Evolutionary conservation across 2,113 vertebrate species (phyloP), one percentile per base, ranked within the genome.

Genomic region (Grallaria varia): DNA sequence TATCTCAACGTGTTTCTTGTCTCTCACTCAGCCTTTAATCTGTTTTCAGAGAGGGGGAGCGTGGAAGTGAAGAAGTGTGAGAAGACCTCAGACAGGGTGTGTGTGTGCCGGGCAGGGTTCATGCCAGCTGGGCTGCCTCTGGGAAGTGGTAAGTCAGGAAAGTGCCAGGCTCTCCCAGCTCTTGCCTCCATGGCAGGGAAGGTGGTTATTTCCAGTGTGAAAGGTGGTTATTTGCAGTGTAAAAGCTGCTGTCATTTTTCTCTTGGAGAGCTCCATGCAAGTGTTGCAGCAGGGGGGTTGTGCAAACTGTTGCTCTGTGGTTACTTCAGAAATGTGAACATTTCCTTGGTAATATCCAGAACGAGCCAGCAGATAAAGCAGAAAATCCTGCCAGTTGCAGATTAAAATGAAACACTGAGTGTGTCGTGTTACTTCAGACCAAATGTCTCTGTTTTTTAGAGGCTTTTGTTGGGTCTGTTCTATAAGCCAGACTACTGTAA

Each of bases 51-150:
- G 19, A 89, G 4, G 49, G 97, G 97, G 10, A 97, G 96, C 0
- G 39, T 63, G 84, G 94, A 96, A 18, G 82, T 88, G 67, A 95
- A 91, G 83, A 85, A 79, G 12, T 98, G 97, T 1, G 90, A 94
- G 72, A 84, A 42, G 31, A 89, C 55, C 11, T 96, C 95, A 3
- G 84, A 97, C 62, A 74, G 94, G 4, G 11, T 84, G 1, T 98
- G 97, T 12, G 5, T 3, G 33, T 97, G 97, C 45, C 31, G 8
- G 14, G 68, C 93, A 1, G 97, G 97, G 11, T 95, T 86, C 47
- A 73, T 49, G 79, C 94, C 92, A 5, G 30, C 28, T 9, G 18
- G 27, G 13, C 6, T 1, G 7, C 1, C 20, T 37, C 16, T n/a
- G 28, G 83, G 86, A 21, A 88, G 40, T 0, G 63, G 95, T 96